Base-by-base conservation (phyloP, 2,113 vertebrate species). In the Casuarius casuarius region DNA sequence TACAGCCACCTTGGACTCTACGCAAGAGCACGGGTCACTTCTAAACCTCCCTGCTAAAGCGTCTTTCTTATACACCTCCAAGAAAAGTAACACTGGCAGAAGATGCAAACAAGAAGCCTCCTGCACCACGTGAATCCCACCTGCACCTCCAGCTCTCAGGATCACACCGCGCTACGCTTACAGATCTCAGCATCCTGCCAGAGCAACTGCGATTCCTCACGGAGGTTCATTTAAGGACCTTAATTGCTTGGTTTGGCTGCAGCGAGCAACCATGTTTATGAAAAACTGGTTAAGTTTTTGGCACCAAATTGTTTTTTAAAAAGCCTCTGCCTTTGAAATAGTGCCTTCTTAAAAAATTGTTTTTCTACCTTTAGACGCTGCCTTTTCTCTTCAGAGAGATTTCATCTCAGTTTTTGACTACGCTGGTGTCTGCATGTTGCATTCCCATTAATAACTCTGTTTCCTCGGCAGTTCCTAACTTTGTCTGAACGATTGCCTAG, bases 241-340 rank as follows among this genome's bases (percentile, higher is more conserved):
- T 78, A 94, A 80, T 74, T 97, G 91, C 96, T 97, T 98, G 96
- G 92, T 97, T 97, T 98, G 98, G 98, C 97, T 97, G 95, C 80
- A 82, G 95, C 29, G 48, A 89, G 91, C 66, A 95, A 97, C 92
- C 86, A 58, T 94, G 89, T 98, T 98, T 98, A 98, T 98, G 98
- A 98, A 98, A 98, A 98, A 98, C 98, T 98, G 96, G 98, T 98
- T 98, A 98, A 92, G 95, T 94, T 98, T 96, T 96, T 98, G 98
- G 98, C 98, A 98, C 97, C 95, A 95, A 98, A 98, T 97, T 95
- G 92, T 95, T 96, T 95, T 93, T 87, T 84, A 84, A 95, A 82
- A 95, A 88, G 33, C 68, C 94, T 97, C 84, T 89, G 93, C 58
- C 95, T 98, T 97, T 97, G 97, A 98, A 96, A 97, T 67, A 77